phyloP scores from a whole-genome alignment of 37 sponge, comb jelly and placozoan species.

The Theonella swinhoei region DNA sequence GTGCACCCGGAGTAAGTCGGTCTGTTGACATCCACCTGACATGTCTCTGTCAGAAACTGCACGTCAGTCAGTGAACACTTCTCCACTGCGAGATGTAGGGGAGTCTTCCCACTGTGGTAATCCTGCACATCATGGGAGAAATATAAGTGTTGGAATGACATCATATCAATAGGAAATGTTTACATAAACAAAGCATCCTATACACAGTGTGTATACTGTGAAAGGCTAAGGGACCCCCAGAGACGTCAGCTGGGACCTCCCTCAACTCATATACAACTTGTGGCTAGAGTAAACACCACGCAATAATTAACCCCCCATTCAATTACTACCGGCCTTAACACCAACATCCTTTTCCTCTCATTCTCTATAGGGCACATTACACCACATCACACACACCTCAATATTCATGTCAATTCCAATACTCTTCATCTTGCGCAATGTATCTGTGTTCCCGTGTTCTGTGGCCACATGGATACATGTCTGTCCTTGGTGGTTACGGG shows the following conservation, averaged over 20 bases:
- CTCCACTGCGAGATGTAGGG: constrained; percentile 76
- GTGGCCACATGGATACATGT: constrained; percentile 76
- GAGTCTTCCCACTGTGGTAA: constrained; percentile 66
- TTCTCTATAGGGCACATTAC: no score
- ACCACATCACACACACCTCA: constrained; percentile 66
- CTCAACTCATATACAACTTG: no score
- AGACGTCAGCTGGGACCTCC: no score
- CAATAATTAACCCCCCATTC: no score
- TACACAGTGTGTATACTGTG: no score
- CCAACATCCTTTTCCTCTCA: no score
- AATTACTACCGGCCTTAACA: no score
- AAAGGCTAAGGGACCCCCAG: no score
- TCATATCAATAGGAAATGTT: neutral
- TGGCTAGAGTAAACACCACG: no score
- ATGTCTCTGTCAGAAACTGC: constrained; percentile 56
- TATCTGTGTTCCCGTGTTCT: constrained; percentile 29
- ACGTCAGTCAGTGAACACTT: constrained; percentile 48
- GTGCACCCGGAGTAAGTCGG: constrained; percentile 78
- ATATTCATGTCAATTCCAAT: constrained; percentile 74
- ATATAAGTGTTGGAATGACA: neutral
- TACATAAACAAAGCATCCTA: no score
- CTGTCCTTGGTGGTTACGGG: constrained; percentile 63
- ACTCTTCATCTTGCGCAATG: constrained; percentile 56
- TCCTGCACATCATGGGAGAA: constrained; percentile 60
- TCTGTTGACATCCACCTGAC: constrained; percentile 62